Evolutionary conservation across 1,140 invertebrate species (phyloP).

Genomic region (Drosophila insularis): DNA sequence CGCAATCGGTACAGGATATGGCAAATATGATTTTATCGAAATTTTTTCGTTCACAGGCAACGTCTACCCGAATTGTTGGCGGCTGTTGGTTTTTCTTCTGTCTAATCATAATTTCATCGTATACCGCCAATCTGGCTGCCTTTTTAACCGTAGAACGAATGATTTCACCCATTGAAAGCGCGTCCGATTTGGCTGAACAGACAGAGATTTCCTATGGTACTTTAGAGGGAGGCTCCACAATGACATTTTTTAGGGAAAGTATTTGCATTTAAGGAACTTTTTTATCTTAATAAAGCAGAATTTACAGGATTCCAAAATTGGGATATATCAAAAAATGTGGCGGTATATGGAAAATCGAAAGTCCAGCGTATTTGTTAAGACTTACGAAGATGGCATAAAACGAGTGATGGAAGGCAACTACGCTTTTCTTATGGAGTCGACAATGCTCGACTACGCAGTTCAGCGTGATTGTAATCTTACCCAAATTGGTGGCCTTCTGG

Average conservation of each 20-base stretch:
- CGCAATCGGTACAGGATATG: too few species aligned
- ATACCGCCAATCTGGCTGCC: constrained; percentile 98
- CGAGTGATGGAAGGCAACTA: constrained; percentile 95
- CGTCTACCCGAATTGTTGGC: constrained; percentile 17
- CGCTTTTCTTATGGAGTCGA: constrained; percentile 99
- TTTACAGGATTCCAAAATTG: constrained; percentile 95
- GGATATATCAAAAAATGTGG: constrained; percentile 99
- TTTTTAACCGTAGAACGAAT: constrained; percentile 98
- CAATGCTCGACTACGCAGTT: constrained; percentile 97
- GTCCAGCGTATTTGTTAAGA: constrained; percentile 92
- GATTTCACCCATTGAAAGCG: constrained; percentile 98
- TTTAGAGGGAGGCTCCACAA: constrained; percentile 95
- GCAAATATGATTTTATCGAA: background rate
- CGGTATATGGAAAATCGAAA: constrained; percentile 93
- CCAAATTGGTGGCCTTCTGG: constrained; percentile 94
- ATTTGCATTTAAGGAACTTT: background rate
- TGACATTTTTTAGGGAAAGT: constrained; percentile 96
- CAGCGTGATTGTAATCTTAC: constrained; percentile 98
- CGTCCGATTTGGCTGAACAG: constrained; percentile 96
- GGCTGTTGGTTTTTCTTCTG: constrained; percentile 89
- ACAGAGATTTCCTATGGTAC: constrained; percentile 97
- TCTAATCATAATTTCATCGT: constrained; percentile 98
- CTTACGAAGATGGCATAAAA: constrained; percentile 94
- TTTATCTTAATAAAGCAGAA: too few species aligned
- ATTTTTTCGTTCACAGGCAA: constrained; percentile 6